Evolutionary conservation across 2,888 invertebrate species (phyloP), one percentile per base, ranked within the genome.

Genomic region (Apamea sordens): DNA sequence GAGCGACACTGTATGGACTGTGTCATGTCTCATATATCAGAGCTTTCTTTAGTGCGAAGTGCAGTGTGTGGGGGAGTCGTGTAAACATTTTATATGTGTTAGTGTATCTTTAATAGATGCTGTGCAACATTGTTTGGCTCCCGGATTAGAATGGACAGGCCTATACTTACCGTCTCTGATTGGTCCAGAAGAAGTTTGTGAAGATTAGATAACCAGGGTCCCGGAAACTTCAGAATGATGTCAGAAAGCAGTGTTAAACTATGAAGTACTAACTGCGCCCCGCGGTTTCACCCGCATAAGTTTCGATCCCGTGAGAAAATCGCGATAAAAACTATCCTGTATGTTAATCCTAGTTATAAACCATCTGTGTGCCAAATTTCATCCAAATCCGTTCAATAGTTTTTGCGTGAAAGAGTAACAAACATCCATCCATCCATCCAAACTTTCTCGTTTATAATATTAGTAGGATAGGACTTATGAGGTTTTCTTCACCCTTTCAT

Each of bases 1-100:
- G 59, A 84, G 41, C 67, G 81, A 83, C 86, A 87, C 88, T 41
- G 88, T 84, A 85, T 56, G 56, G n/a, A 56, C 11, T 24, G 56
- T 63, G 36, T 36, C 64, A n/a, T 63, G 36, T 36, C 64, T 5
- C 64, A 21, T 36, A 24, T 36, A 64, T 72, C 74, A 77, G 80
- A 73, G 76, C 70, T 80, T 85, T 82, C 77, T 64, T 81, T 77
- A 84, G 67, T 76, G 82, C 70, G 71, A 75, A 80, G 77, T 80
- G 72, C 76, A 79, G 76, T 84, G 79, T 84, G 83, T 61, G 73
- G 70, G 70, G 28, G 50, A 70, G 63, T 36, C 41, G 41, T 75
- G 69, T 88, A 68, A 81, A 82, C 80, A 75, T 28, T 44, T n/a
- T 75, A 59, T 80, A 53, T 78, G 56, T 64, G 72, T 64, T 64